A percentile compares a stretch with the other conserved stretches of the same genome.
Evolutionary conservation across 1,140 invertebrate species (phyloP).

Genomic region (Phortica variegata): DNA sequence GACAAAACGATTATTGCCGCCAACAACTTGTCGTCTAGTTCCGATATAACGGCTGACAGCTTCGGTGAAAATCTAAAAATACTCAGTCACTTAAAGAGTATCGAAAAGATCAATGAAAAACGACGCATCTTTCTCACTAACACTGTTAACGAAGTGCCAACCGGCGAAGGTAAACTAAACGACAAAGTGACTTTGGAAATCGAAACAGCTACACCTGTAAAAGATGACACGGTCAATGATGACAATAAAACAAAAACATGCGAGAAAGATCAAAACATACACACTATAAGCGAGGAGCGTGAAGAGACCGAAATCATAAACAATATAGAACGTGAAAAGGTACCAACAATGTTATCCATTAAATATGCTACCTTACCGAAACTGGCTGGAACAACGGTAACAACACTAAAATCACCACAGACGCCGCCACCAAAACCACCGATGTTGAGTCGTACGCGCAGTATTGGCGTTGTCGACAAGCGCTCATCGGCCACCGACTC

Average conservation of each 20-base stretch:
- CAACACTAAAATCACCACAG: slow-evolving; percentile 25
- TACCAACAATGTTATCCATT: slow-evolving; percentile 22
- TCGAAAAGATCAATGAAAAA: slow-evolving; percentile 50
- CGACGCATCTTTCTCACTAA: slow-evolving; percentile 41
- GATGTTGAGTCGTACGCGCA: slow-evolving; percentile 47
- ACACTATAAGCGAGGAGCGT: neutral
- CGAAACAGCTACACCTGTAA: neutral
- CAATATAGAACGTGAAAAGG: neutral
- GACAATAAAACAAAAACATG: neutral
- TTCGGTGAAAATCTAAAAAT: slow-evolving; percentile 25
- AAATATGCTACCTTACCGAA: slow-evolving; percentile 47
- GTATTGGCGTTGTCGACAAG: slow-evolving; percentile 40
- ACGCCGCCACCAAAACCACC: slow-evolving; percentile 50
- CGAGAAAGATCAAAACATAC: neutral
- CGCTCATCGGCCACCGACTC: slow-evolving; percentile 5
- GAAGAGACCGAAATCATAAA: too few species aligned
- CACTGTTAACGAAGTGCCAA: slow-evolving; percentile 30
- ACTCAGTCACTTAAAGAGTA: slow-evolving; percentile 38
- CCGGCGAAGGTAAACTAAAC: slow-evolving; percentile 1
- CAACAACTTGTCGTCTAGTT: neutral
- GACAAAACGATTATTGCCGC: too few species aligned
- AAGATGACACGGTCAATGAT: neutral
- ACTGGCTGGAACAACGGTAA: slow-evolving; percentile 14
- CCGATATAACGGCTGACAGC: neutral
- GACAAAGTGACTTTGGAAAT: slow-evolving; percentile 1